These are phyloP conservation scores for Pasiphila rectangulata DNA, from an alignment of 2,888 invertebrate species.

Conservation along the genomic window DNA sequence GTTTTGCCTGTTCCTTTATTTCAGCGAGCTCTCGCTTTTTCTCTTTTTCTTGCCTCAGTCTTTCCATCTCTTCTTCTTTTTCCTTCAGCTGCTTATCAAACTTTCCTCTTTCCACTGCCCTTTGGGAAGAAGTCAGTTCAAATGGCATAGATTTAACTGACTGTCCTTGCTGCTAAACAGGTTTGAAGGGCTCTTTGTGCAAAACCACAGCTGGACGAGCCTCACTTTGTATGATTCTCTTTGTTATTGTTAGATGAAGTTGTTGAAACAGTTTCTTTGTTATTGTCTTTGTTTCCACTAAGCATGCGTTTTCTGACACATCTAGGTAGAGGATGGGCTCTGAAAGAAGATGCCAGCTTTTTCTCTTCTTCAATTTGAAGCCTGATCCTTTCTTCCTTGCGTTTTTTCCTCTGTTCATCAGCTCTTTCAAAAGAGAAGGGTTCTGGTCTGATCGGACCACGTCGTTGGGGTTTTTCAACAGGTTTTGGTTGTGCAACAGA, in stretches of 20 bases:
- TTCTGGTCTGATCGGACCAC: slow-evolving; percentile 57
- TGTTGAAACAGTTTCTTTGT: slow-evolving; percentile 51
- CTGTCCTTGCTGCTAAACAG: slow-evolving; percentile 71
- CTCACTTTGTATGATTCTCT: slow-evolving; percentile 75
- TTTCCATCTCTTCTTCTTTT: slow-evolving; percentile 76
- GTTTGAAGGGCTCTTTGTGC: slow-evolving; percentile 84
- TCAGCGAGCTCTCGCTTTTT: slow-evolving; percentile 63
- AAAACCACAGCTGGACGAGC: slow-evolving; percentile 83
- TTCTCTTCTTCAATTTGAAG: slow-evolving; percentile 80
- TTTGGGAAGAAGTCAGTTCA: slow-evolving; percentile 82
- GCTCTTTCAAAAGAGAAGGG: slow-evolving; percentile 87
- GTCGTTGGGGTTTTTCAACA: slow-evolving; percentile 43
- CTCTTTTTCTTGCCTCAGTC: slow-evolving; percentile 56
- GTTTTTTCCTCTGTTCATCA: slow-evolving; percentile 78
- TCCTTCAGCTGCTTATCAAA: slow-evolving; percentile 80
- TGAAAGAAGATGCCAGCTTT: slow-evolving; percentile 83
- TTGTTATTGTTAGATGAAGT: slow-evolving; percentile 60
- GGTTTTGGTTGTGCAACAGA: slow-evolving; percentile 34
- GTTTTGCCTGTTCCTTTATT: slow-evolving; percentile 69
- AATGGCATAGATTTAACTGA: slow-evolving; percentile 75
- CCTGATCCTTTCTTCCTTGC: slow-evolving; percentile 82
- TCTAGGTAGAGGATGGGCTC: slow-evolving; percentile 85
- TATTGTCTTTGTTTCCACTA: slow-evolving; percentile 39
- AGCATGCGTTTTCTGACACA: slow-evolving; percentile 66
- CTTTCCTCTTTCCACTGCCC: slow-evolving; percentile 82